Base-by-base conservation (phyloP, 2,888 invertebrate genomes). In the Drosophila algonquin region DNA sequence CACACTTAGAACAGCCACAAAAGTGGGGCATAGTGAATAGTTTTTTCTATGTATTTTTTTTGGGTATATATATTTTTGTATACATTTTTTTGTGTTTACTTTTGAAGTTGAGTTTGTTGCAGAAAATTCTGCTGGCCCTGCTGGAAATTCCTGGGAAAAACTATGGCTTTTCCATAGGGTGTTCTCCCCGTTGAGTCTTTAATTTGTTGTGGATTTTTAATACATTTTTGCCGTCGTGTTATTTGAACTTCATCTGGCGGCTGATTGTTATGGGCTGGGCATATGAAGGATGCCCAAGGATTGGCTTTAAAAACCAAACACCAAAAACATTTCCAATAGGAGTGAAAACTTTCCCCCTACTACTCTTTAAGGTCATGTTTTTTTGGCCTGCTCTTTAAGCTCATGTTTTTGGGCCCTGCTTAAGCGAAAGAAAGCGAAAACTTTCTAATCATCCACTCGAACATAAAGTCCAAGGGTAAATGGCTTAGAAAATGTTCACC, bases 401-500 rank as follows among this genome's bases (percentile, higher is more conserved):
- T n/a, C n/a, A 40, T 40, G n/a, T n/a, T 40, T 7, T 35, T 10
- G 0, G 32, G 10, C 32, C 32, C 32, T 32, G 32, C 3, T 32
- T 32, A 52, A n/a, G 24, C 24, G 7, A 9, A 14, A 12, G 8
- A 21, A 12, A 16, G 27, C 21, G 21, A 3, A 52, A 67, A 68
- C 68, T 80, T 63, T 65, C 55, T 58, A 63, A 77, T 73, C 83
- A 81, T 67, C 78, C 81, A 83, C 81, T 81, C 71, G 68, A 73
- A 73, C 78, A 83, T 80, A 77, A 85, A 84, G 76, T 82, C 76
- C 79, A 58, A 71, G 67, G 75, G 73, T 71, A 85, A 83, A 83
- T 85, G 83, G 83, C 85, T 82, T 81, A 79, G 85, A 83, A 83
- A 83, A 85, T 83, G 74, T 85, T 77, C 68, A 61, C 72, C 60